phyloP scores from a whole-genome alignment of 2,113 vertebrate species.

The Hystrix cristata region DNA sequence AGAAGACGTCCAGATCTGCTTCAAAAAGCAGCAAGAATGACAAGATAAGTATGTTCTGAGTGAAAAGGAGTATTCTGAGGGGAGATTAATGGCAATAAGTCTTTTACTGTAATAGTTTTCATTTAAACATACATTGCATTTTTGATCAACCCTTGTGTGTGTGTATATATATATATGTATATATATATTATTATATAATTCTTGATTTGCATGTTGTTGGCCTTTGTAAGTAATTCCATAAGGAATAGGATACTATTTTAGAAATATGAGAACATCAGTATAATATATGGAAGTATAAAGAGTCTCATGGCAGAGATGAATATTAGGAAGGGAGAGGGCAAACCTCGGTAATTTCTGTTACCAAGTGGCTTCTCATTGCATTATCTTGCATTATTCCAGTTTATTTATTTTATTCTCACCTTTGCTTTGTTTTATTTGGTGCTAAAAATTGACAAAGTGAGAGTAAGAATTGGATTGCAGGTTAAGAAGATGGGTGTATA shows the following conservation, averaged over 20 bases:
- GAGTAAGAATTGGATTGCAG: not conserved
- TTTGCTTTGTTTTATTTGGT: slow-evolving; percentile 5
- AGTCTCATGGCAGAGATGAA: not conserved
- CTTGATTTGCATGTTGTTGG: not conserved
- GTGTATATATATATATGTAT: not conserved
- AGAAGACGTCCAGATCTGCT: not conserved
- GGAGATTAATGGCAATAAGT: too few species aligned
- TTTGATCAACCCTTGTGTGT: not conserved
- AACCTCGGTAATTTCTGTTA: not conserved
- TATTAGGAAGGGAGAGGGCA: not conserved
- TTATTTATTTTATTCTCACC: not conserved
- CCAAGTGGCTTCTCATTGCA: not conserved
- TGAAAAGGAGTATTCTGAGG: too few species aligned
- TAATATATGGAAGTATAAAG: not conserved
- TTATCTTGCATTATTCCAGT: not conserved
- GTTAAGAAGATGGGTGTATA: slow-evolving; percentile 14
- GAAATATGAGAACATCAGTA: not conserved
- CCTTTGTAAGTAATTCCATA: not conserved
- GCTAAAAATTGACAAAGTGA: slow-evolving; percentile 18
- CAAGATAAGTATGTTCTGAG: too few species aligned
- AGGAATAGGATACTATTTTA: not conserved
- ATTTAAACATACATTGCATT: too few species aligned
- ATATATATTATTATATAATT: not conserved
- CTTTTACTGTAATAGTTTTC: too few species aligned
- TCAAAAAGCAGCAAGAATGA: too few species aligned